Evolutionary conservation across 2,113 vertebrate genomes (phyloP).

Genomic region (Labrus mixtus): DNA sequence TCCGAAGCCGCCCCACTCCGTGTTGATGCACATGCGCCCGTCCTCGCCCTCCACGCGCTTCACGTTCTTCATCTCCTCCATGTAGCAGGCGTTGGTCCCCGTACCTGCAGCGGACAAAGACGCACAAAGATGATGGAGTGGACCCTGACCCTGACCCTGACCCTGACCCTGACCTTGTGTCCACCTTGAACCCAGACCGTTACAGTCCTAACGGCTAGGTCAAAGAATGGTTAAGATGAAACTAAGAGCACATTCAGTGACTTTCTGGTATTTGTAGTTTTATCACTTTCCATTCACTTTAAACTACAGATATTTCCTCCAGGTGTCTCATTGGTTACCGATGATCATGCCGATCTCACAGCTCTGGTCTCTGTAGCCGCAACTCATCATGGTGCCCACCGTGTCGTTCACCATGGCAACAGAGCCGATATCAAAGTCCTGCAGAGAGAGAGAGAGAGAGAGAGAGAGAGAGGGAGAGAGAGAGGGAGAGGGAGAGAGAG

Average conservation of each 20-base stretch:
- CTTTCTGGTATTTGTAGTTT: too few relatives aligned
- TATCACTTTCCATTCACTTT: too few relatives aligned
- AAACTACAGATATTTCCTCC: too few relatives aligned
- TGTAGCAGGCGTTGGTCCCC: conserved; percentile 96
- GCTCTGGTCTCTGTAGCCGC: conserved; percentile 63
- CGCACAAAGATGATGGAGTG: too few relatives aligned
- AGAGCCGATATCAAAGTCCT: conserved; percentile 81
- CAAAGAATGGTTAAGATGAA: too few relatives aligned
- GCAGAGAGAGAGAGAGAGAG: conserved; percentile 12
- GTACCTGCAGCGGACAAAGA: conserved; percentile 84
- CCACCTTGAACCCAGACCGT: too few relatives aligned
- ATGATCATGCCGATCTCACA: conserved; percentile 87
- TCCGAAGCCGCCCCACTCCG: conserved; percentile 97
- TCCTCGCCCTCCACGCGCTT: conserved; percentile 91
- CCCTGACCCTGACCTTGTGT: too few relatives aligned
- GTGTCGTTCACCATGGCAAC: conserved; percentile 90
- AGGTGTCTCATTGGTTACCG: conserved; percentile 81
- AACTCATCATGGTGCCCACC: conserved; percentile 91
- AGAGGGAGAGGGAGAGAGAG: conserved; percentile 15
- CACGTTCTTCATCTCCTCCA: conserved; percentile 96
- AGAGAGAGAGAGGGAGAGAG: conserved; percentile 11
- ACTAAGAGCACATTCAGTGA: too few relatives aligned
- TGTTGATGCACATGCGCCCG: conserved; percentile 96
- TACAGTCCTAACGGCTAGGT: too few relatives aligned
- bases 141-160: too few relatives aligned